These are phyloP conservation scores for Siniperca obscura DNA, from an alignment of 2,797 vertebrate genomes.

Conservation along the genomic window DNA sequence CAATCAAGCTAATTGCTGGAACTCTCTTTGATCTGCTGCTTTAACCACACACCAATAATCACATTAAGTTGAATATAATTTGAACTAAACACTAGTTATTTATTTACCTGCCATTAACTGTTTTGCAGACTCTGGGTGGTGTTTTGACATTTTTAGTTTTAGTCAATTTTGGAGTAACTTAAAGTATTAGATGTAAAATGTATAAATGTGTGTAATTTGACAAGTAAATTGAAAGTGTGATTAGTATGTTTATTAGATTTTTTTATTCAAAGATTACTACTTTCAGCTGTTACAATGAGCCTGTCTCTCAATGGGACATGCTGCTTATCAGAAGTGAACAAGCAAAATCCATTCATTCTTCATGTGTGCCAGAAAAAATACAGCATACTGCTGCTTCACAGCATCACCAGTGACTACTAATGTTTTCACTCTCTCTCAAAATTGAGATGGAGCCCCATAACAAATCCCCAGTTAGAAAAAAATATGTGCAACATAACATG, in stretches of 20 bases:
- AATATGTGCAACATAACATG: slow-evolving; percentile 62
- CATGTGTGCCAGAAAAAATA: background rate
- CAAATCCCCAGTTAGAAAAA: slow-evolving; percentile 43
- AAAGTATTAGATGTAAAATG: background rate
- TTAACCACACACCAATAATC: slow-evolving; percentile 44
- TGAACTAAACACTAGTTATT: slow-evolving; percentile 25
- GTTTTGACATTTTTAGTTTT: background rate
- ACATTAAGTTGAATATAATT: slow-evolving; percentile 39
- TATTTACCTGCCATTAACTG: slow-evolving; percentile 25
- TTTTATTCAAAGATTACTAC: background rate
- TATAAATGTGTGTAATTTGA: background rate
- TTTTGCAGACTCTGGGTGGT: background rate
- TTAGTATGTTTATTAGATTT: background rate
- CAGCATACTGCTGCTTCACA: slow-evolving; percentile 35
- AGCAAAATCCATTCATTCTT: slow-evolving; percentile 18
- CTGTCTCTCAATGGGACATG: background rate
- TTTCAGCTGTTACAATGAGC: slow-evolving; percentile 2
- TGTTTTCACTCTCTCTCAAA: slow-evolving; percentile 46
- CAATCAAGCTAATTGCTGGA: slow-evolving; percentile 49
- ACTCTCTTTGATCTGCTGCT: slow-evolving; percentile 63
- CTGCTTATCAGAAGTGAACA: slow-evolving; percentile 17
- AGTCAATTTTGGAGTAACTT: background rate
- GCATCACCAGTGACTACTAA: slow-evolving; percentile 47
- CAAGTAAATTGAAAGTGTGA: background rate
- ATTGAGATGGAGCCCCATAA: slow-evolving; percentile 42